phyloP scores from a whole-genome alignment of 2,888 invertebrate species.

The Anoncus sp. region DNA sequence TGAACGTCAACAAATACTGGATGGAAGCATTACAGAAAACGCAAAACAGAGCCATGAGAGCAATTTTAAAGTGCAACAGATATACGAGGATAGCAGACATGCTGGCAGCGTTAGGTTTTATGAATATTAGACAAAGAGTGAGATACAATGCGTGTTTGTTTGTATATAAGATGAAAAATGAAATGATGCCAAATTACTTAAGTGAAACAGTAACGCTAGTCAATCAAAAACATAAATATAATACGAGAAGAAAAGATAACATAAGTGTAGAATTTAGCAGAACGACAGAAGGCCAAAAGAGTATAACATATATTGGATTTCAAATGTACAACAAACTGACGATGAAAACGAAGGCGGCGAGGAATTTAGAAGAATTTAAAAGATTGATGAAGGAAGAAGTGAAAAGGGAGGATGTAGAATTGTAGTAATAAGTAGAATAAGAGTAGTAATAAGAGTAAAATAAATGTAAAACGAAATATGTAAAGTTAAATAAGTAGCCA shows the following conservation, averaged over 20 bases:
- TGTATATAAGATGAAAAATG: conserved; percentile 36
- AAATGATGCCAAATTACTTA: conserved; percentile 48
- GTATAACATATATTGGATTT: neutral
- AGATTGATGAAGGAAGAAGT: neutral
- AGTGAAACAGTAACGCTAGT: conserved; percentile 34
- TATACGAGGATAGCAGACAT: neutral
- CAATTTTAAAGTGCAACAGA: conserved; percentile 3
- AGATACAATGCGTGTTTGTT: conserved; percentile 7
- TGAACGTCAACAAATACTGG: neutral
- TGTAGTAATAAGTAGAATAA: neutral
- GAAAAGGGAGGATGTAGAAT: neutral
- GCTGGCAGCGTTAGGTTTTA: conserved; percentile 9
- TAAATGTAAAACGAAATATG: neutral
- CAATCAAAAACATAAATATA: conserved; percentile 7
- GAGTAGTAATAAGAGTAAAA: neutral
- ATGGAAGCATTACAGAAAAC: conserved; percentile 30
- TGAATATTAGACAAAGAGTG: conserved; percentile 8
- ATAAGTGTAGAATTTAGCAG: neutral
- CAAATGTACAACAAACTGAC: conserved; percentile 17
- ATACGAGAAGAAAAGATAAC: neutral
- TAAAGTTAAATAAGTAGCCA: too few species aligned
- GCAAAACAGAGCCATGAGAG: conserved; percentile 16
- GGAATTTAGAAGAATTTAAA: neutral
- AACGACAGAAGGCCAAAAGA: neutral
- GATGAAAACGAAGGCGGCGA: neutral